These are phyloP conservation scores for Marasmarcha lunaedactyla DNA, from an alignment of 2,888 invertebrate genomes.

Conservation along the genomic window DNA sequence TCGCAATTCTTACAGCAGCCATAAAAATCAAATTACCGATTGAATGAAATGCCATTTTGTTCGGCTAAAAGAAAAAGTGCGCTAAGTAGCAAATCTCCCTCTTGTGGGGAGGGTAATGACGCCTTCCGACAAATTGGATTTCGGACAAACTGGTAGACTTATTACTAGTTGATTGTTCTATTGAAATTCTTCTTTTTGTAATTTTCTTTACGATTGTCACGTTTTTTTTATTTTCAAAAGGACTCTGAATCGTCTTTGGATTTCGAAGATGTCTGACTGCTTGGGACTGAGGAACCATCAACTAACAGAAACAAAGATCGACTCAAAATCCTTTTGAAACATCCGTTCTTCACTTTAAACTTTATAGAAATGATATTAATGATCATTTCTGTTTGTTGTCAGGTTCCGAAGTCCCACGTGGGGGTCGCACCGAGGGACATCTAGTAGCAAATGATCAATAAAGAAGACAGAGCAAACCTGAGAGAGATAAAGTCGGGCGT, in stretches of 20 bases:
- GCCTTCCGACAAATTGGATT: slow-evolving; percentile 43
- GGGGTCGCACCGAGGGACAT: slow-evolving; percentile 39
- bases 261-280: slow-evolving; percentile 32
- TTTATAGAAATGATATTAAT: slow-evolving; percentile 58
- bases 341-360: slow-evolving; percentile 20
- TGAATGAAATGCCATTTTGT: slow-evolving; percentile 22
- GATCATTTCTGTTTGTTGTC: slow-evolving; percentile 72
- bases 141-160: slow-evolving; percentile 37
- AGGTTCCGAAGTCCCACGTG: slow-evolving; percentile 67
- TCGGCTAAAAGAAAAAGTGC: slow-evolving; percentile 12
- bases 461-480: slow-evolving; percentile 20
- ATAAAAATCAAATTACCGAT: slow-evolving; percentile 25
- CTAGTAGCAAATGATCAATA: slow-evolving; percentile 34
- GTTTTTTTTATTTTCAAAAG: slow-evolving; percentile 58
- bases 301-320: slow-evolving; percentile 70
- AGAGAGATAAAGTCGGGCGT: slow-evolving; percentile 7
- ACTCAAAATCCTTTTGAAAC: slow-evolving; percentile 70
- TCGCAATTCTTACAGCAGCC: slow-evolving; percentile 8
- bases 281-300: slow-evolving; percentile 65
- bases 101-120: slow-evolving; percentile 22
- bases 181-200: slow-evolving; percentile 5
- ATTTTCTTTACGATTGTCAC: slow-evolving; percentile 14
- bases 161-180: slow-evolving; percentile 28
- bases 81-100: slow-evolving; percentile 18
- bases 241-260: slow-evolving; percentile 69